Percentiles rank a stretch among this genome's conserved stretches.
These are phyloP conservation scores for Tromatobia lineatoria DNA, from an alignment of 2,888 invertebrate genomes.

Conservation along the genomic window DNA sequence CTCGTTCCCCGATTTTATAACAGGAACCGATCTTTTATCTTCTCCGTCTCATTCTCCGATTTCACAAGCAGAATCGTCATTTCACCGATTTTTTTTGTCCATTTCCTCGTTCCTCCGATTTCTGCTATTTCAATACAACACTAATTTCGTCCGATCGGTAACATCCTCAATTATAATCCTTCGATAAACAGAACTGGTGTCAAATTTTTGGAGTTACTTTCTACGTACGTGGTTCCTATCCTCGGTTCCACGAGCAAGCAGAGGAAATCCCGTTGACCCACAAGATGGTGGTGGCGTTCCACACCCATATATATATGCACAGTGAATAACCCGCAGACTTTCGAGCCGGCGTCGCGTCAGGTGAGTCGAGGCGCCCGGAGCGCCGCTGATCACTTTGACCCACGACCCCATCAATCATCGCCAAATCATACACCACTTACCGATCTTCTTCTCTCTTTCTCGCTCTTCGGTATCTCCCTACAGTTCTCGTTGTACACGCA, in stretches of 20 bases:
- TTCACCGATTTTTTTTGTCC: too few species aligned
- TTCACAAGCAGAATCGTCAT: too few species aligned
- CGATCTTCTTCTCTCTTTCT: constrained; percentile 61
- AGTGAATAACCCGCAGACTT: constrained; percentile 29
- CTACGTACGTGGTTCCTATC: constrained; percentile 21
- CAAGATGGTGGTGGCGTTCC: constrained; percentile 28
- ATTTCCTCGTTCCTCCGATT: not conserved
- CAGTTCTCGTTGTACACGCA: constrained; percentile 78
- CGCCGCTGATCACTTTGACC: constrained; percentile 85
- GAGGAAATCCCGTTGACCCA: constrained; percentile 46
- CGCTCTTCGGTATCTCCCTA: constrained; percentile 37
- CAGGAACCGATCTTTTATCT: too few species aligned
- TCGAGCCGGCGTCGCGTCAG: constrained; percentile 76
- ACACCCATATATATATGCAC: constrained; percentile 18
- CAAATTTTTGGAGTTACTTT: constrained; percentile 19
- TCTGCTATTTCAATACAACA: not conserved
- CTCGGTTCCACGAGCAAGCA: not conserved
- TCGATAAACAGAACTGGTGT: constrained; percentile 23
- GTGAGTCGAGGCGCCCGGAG: constrained; percentile 83
- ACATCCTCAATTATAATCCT: not conserved
- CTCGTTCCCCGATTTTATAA: too few species aligned
- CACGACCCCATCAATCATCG: constrained; percentile 84
- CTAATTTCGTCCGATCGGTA: not conserved
- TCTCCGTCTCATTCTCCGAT: too few species aligned
- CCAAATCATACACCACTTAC: constrained; percentile 84